These are phyloP conservation scores for Pelodytes ibericus DNA, from an alignment of 2,797 vertebrate genomes.

Conservation along the genomic window DNA sequence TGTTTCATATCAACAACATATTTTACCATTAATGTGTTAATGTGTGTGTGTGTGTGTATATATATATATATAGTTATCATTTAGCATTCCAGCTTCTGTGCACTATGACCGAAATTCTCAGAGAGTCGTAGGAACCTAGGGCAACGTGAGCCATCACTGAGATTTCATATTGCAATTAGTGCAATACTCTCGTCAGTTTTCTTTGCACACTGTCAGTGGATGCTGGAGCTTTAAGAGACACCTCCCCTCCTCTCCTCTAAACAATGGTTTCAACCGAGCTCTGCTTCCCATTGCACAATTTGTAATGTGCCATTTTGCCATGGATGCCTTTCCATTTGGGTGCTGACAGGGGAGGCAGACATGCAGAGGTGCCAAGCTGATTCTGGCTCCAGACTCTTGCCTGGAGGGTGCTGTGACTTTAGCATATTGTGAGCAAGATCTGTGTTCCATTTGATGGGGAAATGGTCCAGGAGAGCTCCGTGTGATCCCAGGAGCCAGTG, in stretches of 20 bases:
- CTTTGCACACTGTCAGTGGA: constrained; percentile 66
- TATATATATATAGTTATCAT: too few relatives aligned
- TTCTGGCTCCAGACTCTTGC: constrained; percentile 48
- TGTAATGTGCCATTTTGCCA: constrained; percentile 92
- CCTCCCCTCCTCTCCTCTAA: constrained; percentile 73
- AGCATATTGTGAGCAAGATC: constrained; percentile 64
- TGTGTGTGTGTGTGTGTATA: too few relatives aligned
- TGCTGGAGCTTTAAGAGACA: constrained; percentile 91
- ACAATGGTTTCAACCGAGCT: constrained; percentile 94
- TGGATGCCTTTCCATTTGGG: constrained; percentile 74
- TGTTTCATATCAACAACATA: too few relatives aligned
- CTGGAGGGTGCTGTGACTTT: constrained; percentile 61
- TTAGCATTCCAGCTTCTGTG: too few relatives aligned
- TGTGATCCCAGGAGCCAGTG: constrained; percentile 68
- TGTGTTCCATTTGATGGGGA: constrained; percentile 72
- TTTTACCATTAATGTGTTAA: too few relatives aligned
- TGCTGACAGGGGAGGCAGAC: constrained; percentile 69
- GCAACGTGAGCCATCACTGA: too few relatives aligned
- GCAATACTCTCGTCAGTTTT: too few relatives aligned
- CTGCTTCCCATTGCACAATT: constrained; percentile 87
- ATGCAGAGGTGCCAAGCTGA: constrained; percentile 67
- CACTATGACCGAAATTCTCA: too few relatives aligned
- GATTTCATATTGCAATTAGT: too few relatives aligned
- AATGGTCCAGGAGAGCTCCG: constrained; percentile 67
- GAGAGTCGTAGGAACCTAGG: too few relatives aligned